A percentile compares a stretch with the other conserved stretches of the same genome.
Conservation (phyloP, 2,888 invertebrate genomes). For the Agrochola lota region DNA sequence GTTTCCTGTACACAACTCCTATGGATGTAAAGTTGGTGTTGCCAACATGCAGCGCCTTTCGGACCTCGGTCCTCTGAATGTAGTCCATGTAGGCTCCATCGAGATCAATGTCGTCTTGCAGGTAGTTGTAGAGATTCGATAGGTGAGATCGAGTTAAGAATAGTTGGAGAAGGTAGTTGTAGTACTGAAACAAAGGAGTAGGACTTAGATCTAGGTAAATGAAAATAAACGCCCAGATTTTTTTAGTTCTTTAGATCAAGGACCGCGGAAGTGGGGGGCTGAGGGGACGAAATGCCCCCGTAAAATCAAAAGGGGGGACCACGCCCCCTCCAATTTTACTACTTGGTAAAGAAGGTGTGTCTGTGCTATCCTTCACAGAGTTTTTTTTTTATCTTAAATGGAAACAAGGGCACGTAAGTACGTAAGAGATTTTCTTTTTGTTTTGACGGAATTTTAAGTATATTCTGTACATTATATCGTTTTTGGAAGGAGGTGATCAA, state of each 20-base stretch:
- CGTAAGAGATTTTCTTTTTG: too few relatives aligned
- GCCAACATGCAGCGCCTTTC: slow-evolving; percentile 89
- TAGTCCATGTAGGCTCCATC: slow-evolving; percentile 85
- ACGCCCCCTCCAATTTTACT: too few relatives aligned
- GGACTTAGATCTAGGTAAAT: neutral
- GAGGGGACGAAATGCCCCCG: too few relatives aligned
- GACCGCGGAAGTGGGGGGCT: too few relatives aligned
- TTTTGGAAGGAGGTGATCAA: too few relatives aligned
- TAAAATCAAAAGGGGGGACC: too few relatives aligned
- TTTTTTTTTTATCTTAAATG: too few relatives aligned
- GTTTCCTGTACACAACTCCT: slow-evolving; percentile 87
- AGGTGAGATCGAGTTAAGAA: slow-evolving; percentile 85
- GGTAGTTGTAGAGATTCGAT: slow-evolving; percentile 88
- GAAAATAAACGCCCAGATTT: neutral
- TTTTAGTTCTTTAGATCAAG: neutral
- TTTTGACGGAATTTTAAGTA: too few relatives aligned
- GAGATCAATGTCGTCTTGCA: slow-evolving; percentile 82
- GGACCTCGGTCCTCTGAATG: slow-evolving; percentile 84
- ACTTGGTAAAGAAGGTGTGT: too few relatives aligned
- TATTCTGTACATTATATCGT: too few relatives aligned
- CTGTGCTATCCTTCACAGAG: too few relatives aligned
- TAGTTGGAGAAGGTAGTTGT: slow-evolving; percentile 86
- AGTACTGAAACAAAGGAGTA: slow-evolving; percentile 81
- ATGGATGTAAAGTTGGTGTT: slow-evolving; percentile 88
- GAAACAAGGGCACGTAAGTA: too few relatives aligned